Conservation (phyloP, 64 coral and sea anemone genomes). For the Porites australiensis region DNA sequence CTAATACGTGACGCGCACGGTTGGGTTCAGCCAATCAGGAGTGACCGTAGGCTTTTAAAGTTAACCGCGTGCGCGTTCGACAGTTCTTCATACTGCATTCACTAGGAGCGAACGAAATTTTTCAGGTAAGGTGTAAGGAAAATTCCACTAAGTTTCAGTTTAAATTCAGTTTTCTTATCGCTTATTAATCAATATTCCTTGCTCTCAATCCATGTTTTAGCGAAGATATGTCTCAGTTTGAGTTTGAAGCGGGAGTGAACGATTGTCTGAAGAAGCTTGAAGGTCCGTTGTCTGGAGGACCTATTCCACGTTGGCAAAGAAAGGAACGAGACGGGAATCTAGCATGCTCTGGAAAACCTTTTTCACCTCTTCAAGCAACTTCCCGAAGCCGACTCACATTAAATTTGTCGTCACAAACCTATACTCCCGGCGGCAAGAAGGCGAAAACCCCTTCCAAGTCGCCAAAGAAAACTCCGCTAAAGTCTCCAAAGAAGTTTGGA, state of each 20-base stretch:
- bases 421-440: constrained; percentile 14
- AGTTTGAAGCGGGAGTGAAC: constrained; percentile 64
- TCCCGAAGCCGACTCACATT: not conserved
- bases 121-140: no score
- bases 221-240: constrained; percentile 55
- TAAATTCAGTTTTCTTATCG: not conserved
- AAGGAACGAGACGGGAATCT: constrained; percentile 48
- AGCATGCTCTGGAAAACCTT: constrained; percentile 12
- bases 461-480: constrained; percentile 62
- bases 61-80: not conserved
- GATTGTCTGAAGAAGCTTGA: constrained; percentile 74
- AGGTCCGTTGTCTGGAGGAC: constrained; percentile 52
- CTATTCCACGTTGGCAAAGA: constrained; percentile 68
- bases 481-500: constrained; percentile 32
- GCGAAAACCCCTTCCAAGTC: constrained; percentile 39
- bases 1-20: no score
- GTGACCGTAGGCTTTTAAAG: constrained; percentile 13
- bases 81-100: not conserved
- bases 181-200: not conserved
- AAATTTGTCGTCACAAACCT: not conserved
- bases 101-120: not conserved
- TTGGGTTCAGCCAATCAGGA: constrained; percentile 18
- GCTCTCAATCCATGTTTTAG: not conserved
- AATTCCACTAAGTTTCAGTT: no score
- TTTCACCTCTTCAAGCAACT: constrained; percentile 58